phyloP scores from a whole-genome alignment of 1,140 invertebrate species.

The Plectrocnemia conspersa region DNA sequence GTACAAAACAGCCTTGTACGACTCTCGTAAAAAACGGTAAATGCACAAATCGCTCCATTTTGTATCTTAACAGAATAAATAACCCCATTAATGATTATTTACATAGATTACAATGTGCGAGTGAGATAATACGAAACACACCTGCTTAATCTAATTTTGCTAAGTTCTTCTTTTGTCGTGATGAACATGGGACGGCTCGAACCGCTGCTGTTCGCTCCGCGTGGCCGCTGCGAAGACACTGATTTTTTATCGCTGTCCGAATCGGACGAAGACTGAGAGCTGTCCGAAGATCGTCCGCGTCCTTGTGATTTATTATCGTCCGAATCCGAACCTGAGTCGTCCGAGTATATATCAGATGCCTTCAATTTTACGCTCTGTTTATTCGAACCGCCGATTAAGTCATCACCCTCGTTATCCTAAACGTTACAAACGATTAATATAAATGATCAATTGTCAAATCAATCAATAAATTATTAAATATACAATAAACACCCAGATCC shows the following conservation, averaged over 20 bases:
- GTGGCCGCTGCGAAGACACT: constrained; percentile 29
- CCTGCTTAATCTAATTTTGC: constrained; percentile 78
- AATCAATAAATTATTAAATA: not conserved
- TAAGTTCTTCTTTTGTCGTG: constrained; percentile 74
- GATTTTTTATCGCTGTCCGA: constrained; percentile 55
- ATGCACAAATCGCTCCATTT: constrained; percentile 93
- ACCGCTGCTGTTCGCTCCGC: constrained; percentile 35
- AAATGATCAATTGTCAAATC: too few species aligned
- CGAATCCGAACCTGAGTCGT: constrained; percentile 84
- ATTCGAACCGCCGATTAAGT: constrained; percentile 45
- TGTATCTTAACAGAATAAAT: constrained; percentile 62
- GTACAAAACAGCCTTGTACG: constrained; percentile 89
- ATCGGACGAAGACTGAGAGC: constrained; percentile 41
- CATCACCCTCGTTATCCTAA: constrained; percentile 55
- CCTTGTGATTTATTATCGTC: constrained; percentile 50
- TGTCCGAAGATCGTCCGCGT: constrained; percentile 24
- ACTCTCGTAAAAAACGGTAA: constrained; percentile 91
- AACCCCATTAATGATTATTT: not conserved
- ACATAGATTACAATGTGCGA: not conserved
- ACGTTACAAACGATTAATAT: too few species aligned
- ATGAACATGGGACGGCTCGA: constrained; percentile 62
- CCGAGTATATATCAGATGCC: constrained; percentile 93
- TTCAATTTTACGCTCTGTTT: constrained; percentile 66
- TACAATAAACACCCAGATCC: too few species aligned
- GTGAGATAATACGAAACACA: constrained; percentile 18